These are phyloP conservation scores for Macrochelys suwanniensis DNA, from an alignment of 2,797 vertebrate species.

Conservation along the genomic window DNA sequence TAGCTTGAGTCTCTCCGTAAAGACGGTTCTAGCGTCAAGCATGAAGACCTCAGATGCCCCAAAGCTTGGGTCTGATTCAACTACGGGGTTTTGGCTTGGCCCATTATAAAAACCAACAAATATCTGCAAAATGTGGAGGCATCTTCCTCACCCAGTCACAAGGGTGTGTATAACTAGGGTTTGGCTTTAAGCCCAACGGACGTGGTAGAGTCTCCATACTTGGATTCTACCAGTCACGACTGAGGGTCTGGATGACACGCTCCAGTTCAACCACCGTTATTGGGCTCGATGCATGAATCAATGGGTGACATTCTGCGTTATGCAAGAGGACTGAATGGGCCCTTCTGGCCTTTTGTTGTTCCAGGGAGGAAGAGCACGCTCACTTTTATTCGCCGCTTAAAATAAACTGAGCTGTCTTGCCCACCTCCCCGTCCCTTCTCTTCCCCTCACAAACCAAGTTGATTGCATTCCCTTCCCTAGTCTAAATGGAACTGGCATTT, in stretches of 20 bases:
- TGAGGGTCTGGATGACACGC: background rate
- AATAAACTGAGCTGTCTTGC: background rate
- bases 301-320: background rate
- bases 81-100: background rate
- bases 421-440: background rate
- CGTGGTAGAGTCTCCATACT: background rate
- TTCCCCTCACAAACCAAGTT: background rate
- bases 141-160: background rate
- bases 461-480: background rate
- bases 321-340: background rate
- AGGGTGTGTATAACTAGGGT: background rate
- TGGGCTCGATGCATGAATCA: background rate
- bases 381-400: background rate
- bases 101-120: background rate
- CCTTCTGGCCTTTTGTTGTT: background rate
- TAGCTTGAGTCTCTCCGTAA: background rate
- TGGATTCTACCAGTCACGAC: background rate
- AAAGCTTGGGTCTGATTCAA: background rate
- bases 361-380: background rate
- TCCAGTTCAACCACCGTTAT: background rate
- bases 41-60: background rate
- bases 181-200: background rate
- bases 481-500: background rate
- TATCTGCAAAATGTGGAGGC: background rate
- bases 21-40: background rate